Base-by-base conservation (phyloP, 2,797 vertebrate species). In the Scyliorhinus canicula region DNA sequence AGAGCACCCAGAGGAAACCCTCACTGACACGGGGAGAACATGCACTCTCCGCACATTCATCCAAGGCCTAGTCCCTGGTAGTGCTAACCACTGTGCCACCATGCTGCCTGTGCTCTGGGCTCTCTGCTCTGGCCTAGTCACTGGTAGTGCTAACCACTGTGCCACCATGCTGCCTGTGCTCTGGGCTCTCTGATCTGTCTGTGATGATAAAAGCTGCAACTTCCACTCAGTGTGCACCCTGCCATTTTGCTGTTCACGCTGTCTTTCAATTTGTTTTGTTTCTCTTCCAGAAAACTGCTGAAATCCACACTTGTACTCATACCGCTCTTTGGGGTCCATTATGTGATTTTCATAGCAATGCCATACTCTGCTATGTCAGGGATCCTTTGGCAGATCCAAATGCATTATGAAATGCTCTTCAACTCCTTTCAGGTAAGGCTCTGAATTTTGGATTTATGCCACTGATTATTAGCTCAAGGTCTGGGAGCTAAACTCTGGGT, bases 331-430 rank as follows among this genome's bases (percentile, higher is more conserved):
- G 98, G 98, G 28, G 98, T 98, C n/a, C 98, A 98, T 96, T 98
- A 98, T 95, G 98, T 98, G 96, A 97, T 98, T 93, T 98, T 98
- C 95, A 98, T 98, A 97, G 98, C 98, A 90, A 97, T 98, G 44
- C 98, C 98, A 7, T 98, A 98, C 96, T 98, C 98, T 0, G 98
- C 98, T 95, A 97, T 98, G 40, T 97, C 96, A 0, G 97, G 97
- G 60, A 95, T 98, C 95, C 97, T 98, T 82, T 98, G 98, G 98
- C 98, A 98, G 96, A 97, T 98, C 93, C 98, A 98, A 96, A 98
- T 98, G 98, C 98, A 98, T 96, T 98, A 98, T 8, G 98, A 98
- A 96, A 98, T 98, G 98, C 97, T 98, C 96, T 98, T 98, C 97
- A 98, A 98, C 96, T 98, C 98, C 28, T 98, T 97, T 31, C 98